Evolutionary conservation across 2,113 vertebrate genomes (phyloP).

Genomic region (Daphoenositta chrysoptera): DNA sequence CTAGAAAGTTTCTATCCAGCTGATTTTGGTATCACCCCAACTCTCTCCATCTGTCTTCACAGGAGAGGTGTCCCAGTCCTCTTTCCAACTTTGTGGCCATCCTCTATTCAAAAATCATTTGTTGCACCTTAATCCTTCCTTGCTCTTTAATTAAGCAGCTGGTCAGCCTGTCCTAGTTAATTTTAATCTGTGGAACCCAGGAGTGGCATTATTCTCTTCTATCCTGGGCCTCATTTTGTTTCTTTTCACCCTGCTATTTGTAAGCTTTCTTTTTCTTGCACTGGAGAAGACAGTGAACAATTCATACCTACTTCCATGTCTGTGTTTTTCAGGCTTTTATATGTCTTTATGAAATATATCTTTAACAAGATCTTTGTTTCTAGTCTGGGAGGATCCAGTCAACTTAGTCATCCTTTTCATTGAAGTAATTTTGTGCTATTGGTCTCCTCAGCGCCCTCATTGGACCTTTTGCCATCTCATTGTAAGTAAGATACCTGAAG

Average conservation of each 20-base stretch:
- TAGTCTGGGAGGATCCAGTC: not conserved
- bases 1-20: not conserved
- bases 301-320: not conserved
- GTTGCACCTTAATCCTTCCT: not conserved
- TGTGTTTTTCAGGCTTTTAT: not conserved
- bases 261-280: not conserved
- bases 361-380: not conserved
- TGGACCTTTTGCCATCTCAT: not conserved
- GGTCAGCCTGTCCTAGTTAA: not conserved
- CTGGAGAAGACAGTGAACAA: not conserved
- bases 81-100: not conserved
- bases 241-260: not conserved
- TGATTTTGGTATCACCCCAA: accelerated
- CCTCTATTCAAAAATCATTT: not conserved
- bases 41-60: not conserved
- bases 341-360: not conserved
- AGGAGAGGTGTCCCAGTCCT: not conserved
- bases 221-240: not conserved
- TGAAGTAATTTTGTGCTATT: not conserved
- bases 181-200: not conserved
- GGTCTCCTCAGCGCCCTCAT: not conserved
- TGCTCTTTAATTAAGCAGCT: not conserved
- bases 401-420: not conserved
- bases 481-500: not conserved
- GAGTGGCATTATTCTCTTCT: not conserved